Evolutionary conservation across 2,888 invertebrate genomes (phyloP), one percentile per base, ranked within the genome.

Genomic region (Ceramica pisi): DNA sequence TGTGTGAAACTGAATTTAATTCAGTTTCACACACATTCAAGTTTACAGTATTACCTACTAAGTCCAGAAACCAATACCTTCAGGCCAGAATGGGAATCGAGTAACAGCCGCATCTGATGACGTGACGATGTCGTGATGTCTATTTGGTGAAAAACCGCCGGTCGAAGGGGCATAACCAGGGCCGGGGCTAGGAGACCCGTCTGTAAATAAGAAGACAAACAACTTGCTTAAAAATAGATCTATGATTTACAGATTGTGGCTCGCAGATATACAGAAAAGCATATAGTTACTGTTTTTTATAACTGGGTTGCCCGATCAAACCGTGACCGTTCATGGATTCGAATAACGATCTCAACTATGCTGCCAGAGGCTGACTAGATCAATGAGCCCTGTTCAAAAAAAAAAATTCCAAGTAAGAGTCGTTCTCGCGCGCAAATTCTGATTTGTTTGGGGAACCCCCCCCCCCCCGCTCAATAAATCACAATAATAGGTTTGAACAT

Each of bases 91-190:
- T 2, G 94, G 88, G 72, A 92, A 95, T 78, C 95, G 87, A 14
- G 95, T 89, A 14, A 94, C 92, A 2, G 94, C 92, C 9, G 93
- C 89, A 66, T 95, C 95, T 0, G 95, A 94, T 0, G 95, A 95
- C 8, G 95, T 92, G 53, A 95, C 95, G 12, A 94, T 92, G 69
- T 95, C 95, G 74, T 94, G 95, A 75, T 95, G 95, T 50, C 95
- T 90, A 69, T 88, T 91, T 2, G 95, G 95, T 26, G 95, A 95
- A 75, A 92, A 95, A 0, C 92, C 93, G 0, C 94, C 94, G 1
- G 90, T 80, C 0, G 93, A 90, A 3, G 94, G 91, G 9, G 91
- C 91, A 75, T 94, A 95, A 1, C 90, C 92, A 2, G 94, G 90
- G 0, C 93, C 94, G 0, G 95, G 95, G 41, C 95, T 95, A 6